Evolutionary conservation across 2,888 invertebrate genomes (phyloP).

Genomic region (Noctua comes): DNA sequence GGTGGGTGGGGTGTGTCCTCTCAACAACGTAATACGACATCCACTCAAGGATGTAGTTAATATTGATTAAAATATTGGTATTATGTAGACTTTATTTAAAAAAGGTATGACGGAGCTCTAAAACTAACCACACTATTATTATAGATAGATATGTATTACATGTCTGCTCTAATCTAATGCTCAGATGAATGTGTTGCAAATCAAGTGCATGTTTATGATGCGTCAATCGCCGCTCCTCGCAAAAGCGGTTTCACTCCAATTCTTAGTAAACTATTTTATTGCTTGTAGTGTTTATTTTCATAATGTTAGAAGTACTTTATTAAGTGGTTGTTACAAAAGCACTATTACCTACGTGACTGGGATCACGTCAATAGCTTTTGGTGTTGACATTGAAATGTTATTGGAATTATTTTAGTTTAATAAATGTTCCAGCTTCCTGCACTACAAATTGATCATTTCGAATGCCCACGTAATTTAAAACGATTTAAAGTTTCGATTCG

Average conservation of each 20-base stretch:
- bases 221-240: conserved; percentile 50
- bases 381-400: not conserved
- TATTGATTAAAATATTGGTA: not conserved
- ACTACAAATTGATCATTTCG: too few relatives aligned
- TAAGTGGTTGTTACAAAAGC: not conserved
- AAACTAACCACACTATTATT: not conserved
- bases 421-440: not conserved
- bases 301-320: conserved; percentile 12
- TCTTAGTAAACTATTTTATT: conserved; percentile 47
- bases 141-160: too few relatives aligned
- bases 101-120: not conserved
- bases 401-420: conserved; percentile 11
- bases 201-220: conserved; percentile 55
- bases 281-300: conserved; percentile 45
- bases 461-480: too few relatives aligned
- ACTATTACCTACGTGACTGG: conserved; percentile 1
- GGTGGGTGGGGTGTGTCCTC: not conserved
- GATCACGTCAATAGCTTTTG: not conserved
- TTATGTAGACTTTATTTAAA: not conserved
- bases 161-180: conserved; percentile 1
- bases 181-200: conserved; percentile 8
- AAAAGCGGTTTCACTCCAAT: conserved; percentile 39
- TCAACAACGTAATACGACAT: too few relatives aligned
- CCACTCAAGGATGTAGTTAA: not conserved
- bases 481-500: too few relatives aligned